These are phyloP conservation scores for Chrosomus eos DNA, from an alignment of 2,797 vertebrate species.

Conservation along the genomic window DNA sequence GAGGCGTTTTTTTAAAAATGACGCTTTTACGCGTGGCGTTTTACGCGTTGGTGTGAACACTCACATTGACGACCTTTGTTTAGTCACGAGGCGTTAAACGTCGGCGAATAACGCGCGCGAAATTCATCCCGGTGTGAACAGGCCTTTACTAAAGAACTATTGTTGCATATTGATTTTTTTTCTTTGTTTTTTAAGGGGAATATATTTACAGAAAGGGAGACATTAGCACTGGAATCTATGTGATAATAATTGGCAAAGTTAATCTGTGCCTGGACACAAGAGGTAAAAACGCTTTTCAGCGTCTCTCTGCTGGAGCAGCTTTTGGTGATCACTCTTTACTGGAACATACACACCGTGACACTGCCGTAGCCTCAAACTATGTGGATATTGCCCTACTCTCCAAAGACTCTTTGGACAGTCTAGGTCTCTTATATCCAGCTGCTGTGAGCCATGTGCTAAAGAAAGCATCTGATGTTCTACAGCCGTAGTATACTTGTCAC, in stretches of 20 bases:
- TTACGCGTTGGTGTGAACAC: too few species aligned
- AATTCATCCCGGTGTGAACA: too few species aligned
- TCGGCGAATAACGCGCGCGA: too few species aligned
- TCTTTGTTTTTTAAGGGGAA: constrained; percentile 20
- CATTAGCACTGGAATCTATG: neutral
- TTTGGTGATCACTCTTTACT: constrained; percentile 1
- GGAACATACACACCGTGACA: neutral
- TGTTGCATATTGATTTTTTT: neutral
- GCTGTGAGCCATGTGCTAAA: neutral
- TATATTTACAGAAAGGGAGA: constrained; percentile 31
- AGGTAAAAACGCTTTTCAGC: neutral
- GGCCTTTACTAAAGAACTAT: neutral
- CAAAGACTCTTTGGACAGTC: neutral
- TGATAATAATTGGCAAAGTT: constrained; percentile 33
- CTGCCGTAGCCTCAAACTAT: constrained; percentile 14
- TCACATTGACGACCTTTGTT: too few species aligned
- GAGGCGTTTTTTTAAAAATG: too few species aligned
- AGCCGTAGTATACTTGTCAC: neutral
- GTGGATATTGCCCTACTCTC: constrained; percentile 31
- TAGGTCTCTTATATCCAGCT: constrained; percentile 3
- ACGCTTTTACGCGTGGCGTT: too few species aligned
- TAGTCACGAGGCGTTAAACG: too few species aligned
- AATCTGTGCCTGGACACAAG: constrained; percentile 2
- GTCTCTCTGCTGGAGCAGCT: neutral
- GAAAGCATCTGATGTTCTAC: neutral